Conservation (phyloP, 2,888 invertebrate genomes). For the Drosophila borealis region DNA sequence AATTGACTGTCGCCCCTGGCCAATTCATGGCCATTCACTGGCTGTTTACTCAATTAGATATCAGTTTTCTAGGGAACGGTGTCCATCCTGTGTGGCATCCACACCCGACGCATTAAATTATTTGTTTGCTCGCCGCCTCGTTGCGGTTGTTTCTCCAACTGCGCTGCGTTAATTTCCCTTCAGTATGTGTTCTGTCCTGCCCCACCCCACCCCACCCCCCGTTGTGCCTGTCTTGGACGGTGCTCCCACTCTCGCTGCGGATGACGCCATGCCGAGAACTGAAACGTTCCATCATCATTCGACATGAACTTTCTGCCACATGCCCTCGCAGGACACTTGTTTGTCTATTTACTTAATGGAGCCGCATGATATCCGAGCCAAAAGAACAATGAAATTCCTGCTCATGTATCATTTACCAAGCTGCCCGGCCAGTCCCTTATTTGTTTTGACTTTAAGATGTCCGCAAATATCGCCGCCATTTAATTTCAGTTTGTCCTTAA, state of each 20-base stretch:
- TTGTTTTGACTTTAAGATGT: constrained; percentile 19
- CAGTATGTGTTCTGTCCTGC: constrained; percentile 32
- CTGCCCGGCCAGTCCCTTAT: constrained; percentile 23
- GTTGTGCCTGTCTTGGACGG: too few relatives aligned
- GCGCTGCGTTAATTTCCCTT: constrained; percentile 51
- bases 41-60: constrained; percentile 75
- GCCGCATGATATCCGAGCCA: constrained; percentile 23
- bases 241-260: not conserved
- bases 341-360: constrained; percentile 56
- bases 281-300: constrained; percentile 42
- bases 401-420: constrained; percentile 53
- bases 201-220: too few relatives aligned
- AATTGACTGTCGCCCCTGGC: constrained; percentile 32
- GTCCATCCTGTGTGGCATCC: constrained; percentile 9
- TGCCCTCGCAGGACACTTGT: constrained; percentile 42
- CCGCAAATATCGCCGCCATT: constrained; percentile 8
- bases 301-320: constrained; percentile 6
- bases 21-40: constrained; percentile 49
- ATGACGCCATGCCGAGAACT: constrained; percentile 50
- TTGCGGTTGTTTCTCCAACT: constrained; percentile 32
- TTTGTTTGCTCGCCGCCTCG: constrained; percentile 44
- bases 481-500: constrained; percentile 21
- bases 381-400: constrained; percentile 41
- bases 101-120: constrained; percentile 29
- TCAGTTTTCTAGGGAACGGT: constrained; percentile 61